Evolutionary conservation across 2,888 invertebrate genomes (phyloP).

Genomic region (Suillia variegata): DNA sequence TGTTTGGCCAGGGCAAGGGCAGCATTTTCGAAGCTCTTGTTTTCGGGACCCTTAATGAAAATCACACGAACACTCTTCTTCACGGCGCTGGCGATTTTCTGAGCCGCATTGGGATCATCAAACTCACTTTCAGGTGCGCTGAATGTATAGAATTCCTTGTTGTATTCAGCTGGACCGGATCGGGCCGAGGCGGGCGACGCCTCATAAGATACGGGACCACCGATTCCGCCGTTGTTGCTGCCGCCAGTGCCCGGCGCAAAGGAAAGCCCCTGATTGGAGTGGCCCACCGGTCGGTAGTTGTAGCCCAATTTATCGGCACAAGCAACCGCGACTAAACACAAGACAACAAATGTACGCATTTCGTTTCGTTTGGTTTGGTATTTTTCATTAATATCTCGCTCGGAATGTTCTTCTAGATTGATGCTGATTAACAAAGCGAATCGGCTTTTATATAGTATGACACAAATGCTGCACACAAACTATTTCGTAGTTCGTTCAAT

Average conservation of each 20-base stretch:
- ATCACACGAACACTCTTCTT: slow-evolving; percentile 48
- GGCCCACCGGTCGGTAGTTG: no score
- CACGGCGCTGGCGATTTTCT: slow-evolving; percentile 36
- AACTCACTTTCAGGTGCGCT: slow-evolving; percentile 46
- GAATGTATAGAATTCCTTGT: slow-evolving; percentile 47
- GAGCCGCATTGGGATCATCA: slow-evolving; percentile 37
- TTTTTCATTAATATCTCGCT: slow-evolving; percentile 8
- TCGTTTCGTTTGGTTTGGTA: slow-evolving; percentile 13
- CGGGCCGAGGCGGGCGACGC: slow-evolving; percentile 22
- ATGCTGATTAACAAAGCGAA: not conserved
- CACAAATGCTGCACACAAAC: not conserved
- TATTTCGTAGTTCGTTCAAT: no score
- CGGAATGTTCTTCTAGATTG: slow-evolving; percentile 41
- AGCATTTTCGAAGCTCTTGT: slow-evolving; percentile 46
- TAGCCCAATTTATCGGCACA: no score
- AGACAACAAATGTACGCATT: slow-evolving; percentile 40
- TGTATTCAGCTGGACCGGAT: slow-evolving; percentile 33
- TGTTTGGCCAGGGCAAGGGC: slow-evolving; percentile 47
- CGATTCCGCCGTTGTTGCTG: not conserved
- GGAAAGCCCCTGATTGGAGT: no score
- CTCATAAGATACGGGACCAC: not conserved
- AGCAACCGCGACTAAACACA: no score
- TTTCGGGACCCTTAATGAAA: slow-evolving; percentile 50
- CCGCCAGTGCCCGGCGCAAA: no score
- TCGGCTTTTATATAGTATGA: not conserved